A percentile compares a stretch with the other conserved stretches of the same genome.
These are phyloP conservation scores for Petroica traversi DNA, from an alignment of 2,113 vertebrate species.

Conservation along the genomic window DNA sequence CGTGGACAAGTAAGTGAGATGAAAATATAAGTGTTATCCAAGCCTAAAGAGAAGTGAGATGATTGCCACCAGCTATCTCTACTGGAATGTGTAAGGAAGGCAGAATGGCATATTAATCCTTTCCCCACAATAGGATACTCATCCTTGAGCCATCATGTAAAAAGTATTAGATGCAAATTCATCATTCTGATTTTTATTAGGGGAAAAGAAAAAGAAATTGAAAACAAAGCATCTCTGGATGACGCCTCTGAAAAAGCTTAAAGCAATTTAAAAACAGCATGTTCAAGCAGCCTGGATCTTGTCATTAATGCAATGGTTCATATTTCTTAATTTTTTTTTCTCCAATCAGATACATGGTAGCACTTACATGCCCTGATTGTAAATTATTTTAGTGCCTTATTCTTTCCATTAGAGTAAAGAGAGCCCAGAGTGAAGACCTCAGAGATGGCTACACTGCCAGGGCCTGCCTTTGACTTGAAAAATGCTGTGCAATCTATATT, in stretches of 20 bases:
- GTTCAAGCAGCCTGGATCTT: not conserved
- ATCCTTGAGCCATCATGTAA: not conserved
- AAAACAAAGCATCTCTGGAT: not conserved
- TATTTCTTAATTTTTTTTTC: not conserved
- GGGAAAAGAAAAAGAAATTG: not conserved
- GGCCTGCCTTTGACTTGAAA: not conserved
- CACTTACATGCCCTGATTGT: not conserved
- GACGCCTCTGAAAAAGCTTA: not conserved
- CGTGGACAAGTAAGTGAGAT: not conserved
- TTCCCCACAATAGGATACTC: not conserved
- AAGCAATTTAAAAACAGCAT: not conserved
- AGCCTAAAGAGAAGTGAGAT: not conserved
- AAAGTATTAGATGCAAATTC: not conserved
- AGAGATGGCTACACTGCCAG: not conserved
- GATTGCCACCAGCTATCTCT: not conserved
- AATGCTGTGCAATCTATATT: not conserved
- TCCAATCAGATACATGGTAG: not conserved
- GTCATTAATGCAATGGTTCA: not conserved
- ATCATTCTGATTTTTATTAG: not conserved
- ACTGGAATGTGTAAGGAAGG: not conserved
- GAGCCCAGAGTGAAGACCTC: not conserved
- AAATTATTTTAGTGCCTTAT: not conserved
- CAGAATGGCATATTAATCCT: not conserved
- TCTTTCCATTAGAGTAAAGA: not conserved
- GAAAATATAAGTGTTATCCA: not conserved